These are phyloP conservation scores for Bos indicus DNA, from an alignment of 2,113 vertebrate species.

Conservation along the genomic window DNA sequence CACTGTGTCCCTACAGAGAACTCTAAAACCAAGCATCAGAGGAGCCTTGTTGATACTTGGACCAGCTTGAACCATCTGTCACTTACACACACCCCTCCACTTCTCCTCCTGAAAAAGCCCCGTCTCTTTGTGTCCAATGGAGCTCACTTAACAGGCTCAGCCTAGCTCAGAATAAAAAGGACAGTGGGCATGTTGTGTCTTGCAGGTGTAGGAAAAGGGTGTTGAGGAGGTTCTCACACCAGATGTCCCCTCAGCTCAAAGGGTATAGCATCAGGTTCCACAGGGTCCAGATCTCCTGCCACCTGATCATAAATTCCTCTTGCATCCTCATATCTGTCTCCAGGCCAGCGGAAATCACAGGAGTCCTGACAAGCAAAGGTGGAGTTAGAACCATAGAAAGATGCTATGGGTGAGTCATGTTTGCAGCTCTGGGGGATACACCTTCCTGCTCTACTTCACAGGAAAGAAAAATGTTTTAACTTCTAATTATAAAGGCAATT, in stretches of 20 bases:
- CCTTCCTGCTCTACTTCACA: neutral
- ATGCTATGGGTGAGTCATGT: neutral
- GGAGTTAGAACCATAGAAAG: conserved; percentile 6
- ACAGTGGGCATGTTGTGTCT: neutral
- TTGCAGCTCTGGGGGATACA: neutral
- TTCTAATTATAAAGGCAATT: neutral
- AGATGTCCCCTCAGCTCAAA: conserved; percentile 87
- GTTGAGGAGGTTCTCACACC: conserved; percentile 73
- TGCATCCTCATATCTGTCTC: conserved; percentile 32
- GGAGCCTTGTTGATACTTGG: neutral
- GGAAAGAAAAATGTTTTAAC: neutral
- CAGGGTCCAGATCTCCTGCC: conserved; percentile 43
- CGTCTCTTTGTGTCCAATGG: neutral
- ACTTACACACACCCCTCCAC: neutral
- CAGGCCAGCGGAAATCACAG: neutral
- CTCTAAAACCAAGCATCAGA: neutral
- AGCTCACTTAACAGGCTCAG: neutral
- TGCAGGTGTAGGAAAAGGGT: neutral
- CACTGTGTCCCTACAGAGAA: neutral
- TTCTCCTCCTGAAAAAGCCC: neutral
- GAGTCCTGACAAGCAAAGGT: conserved; percentile 3
- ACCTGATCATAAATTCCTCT: conserved; percentile 62
- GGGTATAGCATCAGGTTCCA: conserved; percentile 75
- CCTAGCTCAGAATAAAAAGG: neutral
- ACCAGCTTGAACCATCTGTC: neutral